Conservation (phyloP, 2,888 invertebrate genomes). For the Caenorhabditis panamensis region DNA sequence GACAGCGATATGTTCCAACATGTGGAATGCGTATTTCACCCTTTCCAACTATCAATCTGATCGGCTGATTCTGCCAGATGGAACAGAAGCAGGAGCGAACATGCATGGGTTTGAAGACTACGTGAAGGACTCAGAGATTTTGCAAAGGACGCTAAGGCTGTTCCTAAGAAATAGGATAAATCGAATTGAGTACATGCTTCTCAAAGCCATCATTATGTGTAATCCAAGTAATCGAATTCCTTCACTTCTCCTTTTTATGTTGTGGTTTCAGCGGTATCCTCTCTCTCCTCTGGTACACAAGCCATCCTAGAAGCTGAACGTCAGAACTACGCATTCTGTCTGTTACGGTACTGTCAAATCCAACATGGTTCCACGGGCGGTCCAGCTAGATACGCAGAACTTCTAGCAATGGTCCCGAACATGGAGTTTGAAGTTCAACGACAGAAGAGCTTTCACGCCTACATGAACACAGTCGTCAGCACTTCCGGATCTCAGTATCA, state of each 20-base stretch:
- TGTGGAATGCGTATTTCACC: slow-evolving; percentile 16
- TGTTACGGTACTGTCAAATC: slow-evolving; percentile 20
- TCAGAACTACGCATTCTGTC: slow-evolving; percentile 17
- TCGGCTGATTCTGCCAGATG: slow-evolving; percentile 15
- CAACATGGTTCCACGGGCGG: slow-evolving; percentile 24
- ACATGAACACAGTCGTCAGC: neutral
- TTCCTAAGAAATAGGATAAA: slow-evolving; percentile 10
- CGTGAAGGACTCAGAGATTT: neutral
- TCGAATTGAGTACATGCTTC: slow-evolving; percentile 30
- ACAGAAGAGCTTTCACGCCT: slow-evolving; percentile 21
- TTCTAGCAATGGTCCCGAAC: slow-evolving; percentile 15
- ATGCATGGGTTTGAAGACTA: neutral
- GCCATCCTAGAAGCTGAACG: slow-evolving; percentile 3
- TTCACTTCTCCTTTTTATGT: neutral
- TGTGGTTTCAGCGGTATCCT: slow-evolving; percentile 20
- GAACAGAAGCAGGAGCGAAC: neutral
- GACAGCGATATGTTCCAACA: slow-evolving; percentile 7
- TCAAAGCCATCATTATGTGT: slow-evolving; percentile 29
- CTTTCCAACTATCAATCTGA: slow-evolving; percentile 2
- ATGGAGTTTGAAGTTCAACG: slow-evolving; percentile 19
- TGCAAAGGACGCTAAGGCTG: neutral
- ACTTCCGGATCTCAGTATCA: neutral
- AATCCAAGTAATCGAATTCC: slow-evolving; percentile 8
- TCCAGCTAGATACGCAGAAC: slow-evolving; percentile 6
- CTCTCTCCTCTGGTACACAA: slow-evolving; percentile 9